Conservation (phyloP, 2,888 invertebrate species). For the Eupithecia tripunctaria region DNA sequence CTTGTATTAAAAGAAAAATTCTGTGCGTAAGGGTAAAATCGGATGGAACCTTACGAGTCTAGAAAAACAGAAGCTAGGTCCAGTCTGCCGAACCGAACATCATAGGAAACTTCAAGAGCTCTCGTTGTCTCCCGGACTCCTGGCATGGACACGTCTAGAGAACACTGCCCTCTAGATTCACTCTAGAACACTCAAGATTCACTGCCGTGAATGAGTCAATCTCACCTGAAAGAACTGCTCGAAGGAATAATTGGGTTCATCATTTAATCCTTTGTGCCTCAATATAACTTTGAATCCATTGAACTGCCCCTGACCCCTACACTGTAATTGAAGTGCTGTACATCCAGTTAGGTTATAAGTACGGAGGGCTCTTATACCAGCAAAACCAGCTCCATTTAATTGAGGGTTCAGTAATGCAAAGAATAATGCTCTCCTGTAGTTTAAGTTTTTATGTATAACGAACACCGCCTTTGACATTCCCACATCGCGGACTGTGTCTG, state of each 20-base stretch:
- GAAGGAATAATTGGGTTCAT: conserved; percentile 85
- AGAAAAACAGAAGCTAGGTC: neutral
- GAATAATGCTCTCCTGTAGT: conserved; percentile 86
- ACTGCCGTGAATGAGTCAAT: neutral
- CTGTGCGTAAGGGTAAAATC: neutral
- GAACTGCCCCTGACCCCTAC: conserved; percentile 85
- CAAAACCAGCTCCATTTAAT: conserved; percentile 87
- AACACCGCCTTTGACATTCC: conserved; percentile 87
- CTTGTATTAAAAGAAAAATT: neutral
- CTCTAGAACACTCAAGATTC: no score
- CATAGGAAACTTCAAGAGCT: neutral
- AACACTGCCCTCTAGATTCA: no score
- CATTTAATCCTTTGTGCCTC: conserved; percentile 82
- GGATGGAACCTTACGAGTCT: neutral
- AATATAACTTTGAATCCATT: conserved; percentile 86
- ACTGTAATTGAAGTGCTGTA: conserved; percentile 78
- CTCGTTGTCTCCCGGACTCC: neutral
- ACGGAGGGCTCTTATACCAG: conserved; percentile 83
- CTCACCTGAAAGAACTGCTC: conserved; percentile 85
- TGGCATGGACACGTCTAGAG: neutral
- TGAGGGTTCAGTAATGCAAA: conserved; percentile 87
- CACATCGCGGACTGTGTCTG: conserved; percentile 86
- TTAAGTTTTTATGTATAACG: conserved; percentile 83
- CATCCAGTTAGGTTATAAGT: conserved; percentile 79
- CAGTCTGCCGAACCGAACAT: neutral